Percentiles rank a stretch among this genome's conserved stretches.
phyloP scores from a whole-genome alignment of 1,140 invertebrate genomes.

The Mactra quadrangularis region DNA sequence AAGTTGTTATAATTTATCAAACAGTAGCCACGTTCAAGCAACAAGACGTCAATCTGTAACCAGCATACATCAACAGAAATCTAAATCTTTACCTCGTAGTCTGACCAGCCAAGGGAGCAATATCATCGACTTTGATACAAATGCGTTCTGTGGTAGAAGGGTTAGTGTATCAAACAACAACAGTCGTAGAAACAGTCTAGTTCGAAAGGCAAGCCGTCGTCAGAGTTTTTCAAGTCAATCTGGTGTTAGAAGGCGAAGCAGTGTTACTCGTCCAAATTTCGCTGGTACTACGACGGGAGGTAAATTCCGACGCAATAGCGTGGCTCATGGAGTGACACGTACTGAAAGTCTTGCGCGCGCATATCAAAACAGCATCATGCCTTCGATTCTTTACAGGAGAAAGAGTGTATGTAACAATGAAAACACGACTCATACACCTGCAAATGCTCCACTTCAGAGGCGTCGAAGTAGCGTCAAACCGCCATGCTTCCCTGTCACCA shows the following conservation, averaged over 20 bases:
- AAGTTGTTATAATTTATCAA: slow-evolving; percentile 29
- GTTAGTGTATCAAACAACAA: background rate
- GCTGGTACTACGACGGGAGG: background rate
- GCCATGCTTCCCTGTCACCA: slow-evolving; percentile 44
- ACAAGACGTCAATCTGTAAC: slow-evolving; percentile 18
- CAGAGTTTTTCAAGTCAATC: background rate
- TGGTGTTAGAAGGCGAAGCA: background rate
- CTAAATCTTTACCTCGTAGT: slow-evolving; percentile 23
- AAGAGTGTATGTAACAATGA: slow-evolving; percentile 3
- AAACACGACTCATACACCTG: background rate
- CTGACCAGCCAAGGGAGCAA: background rate
- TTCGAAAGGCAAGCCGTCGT: background rate
- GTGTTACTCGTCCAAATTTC: background rate
- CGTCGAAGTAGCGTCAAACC: slow-evolving; percentile 39
- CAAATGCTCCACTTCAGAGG: background rate
- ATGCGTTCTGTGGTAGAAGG: background rate
- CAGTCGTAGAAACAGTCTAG: slow-evolving; percentile 7
- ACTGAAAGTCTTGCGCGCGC: slow-evolving; percentile 23
- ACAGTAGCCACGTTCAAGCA: background rate
- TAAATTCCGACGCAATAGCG: background rate
- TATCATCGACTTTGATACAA: background rate
- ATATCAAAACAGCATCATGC: slow-evolving; percentile 29
- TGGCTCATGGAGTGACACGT: background rate
- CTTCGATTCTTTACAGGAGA: background rate
- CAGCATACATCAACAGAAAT: slow-evolving; percentile 1